phyloP scores from a whole-genome alignment of 2,113 vertebrate genomes.

The Hippocampus comes region DNA sequence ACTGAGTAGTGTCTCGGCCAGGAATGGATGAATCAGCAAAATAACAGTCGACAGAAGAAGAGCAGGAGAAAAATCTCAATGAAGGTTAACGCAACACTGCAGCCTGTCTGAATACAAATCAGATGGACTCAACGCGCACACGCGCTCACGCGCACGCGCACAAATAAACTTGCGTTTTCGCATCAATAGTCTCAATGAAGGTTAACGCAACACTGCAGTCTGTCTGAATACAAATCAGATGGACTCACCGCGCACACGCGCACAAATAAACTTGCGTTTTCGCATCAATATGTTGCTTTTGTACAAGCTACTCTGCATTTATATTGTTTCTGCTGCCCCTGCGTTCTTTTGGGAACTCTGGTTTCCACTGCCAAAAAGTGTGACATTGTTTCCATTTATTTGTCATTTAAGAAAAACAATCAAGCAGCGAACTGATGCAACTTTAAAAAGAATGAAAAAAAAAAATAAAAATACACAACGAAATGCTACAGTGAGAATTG shows the following conservation, averaged over 20 bases:
- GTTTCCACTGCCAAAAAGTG: constrained; percentile 27
- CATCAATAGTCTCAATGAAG: too few relatives aligned
- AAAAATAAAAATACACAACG: too few relatives aligned
- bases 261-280: background rate
- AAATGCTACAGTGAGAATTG: too few relatives aligned
- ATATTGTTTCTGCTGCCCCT: constrained; percentile 55
- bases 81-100: constrained; percentile 47
- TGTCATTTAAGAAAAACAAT: constrained; percentile 3
- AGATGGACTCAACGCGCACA: constrained; percentile 13
- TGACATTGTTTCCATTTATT: constrained; percentile 1
- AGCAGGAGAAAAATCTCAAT: constrained; percentile 47
- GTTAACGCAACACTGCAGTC: too few relatives aligned
- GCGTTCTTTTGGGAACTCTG: constrained; percentile 35
- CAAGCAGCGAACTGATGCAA: background rate
- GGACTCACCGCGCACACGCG: background rate
- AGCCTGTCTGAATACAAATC: constrained; percentile 11
- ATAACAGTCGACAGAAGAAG: constrained; percentile 44
- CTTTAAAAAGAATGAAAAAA: background rate
- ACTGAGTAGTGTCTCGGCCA: constrained; percentile 21
- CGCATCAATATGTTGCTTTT: constrained; percentile 24
- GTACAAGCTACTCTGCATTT: constrained; percentile 62
- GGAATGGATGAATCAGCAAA: constrained; percentile 35
- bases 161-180: background rate
- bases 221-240: too few relatives aligned
- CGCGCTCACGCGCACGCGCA: constrained; percentile 13